Percentiles rank a stretch among this genome's conserved stretches.
Evolutionary conservation across 1,140 invertebrate species (phyloP).

Genomic region (Lepidurus apus): DNA sequence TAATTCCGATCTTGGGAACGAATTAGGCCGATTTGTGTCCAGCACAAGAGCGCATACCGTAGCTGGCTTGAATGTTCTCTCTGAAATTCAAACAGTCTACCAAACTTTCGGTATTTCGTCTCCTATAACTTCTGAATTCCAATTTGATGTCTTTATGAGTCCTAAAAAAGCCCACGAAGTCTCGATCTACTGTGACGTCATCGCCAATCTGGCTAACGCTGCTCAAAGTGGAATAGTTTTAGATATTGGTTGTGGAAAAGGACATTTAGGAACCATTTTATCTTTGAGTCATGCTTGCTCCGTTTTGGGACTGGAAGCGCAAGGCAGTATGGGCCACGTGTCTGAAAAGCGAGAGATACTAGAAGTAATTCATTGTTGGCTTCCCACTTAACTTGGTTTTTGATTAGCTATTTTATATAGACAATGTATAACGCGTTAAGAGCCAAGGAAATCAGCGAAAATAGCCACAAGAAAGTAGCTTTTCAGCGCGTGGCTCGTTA

Average conservation of each 20-base stretch:
- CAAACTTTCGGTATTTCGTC: background rate
- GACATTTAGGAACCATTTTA: constrained; percentile 69
- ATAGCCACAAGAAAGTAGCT: background rate
- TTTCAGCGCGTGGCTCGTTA: constrained; percentile 25
- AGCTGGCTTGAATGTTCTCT: constrained; percentile 20
- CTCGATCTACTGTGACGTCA: constrained; percentile 52
- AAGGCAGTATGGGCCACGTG: constrained; percentile 55
- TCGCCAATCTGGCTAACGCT: constrained; percentile 45
- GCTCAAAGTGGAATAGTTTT: constrained; percentile 49
- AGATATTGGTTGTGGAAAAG: constrained; percentile 81
- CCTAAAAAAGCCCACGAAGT: constrained; percentile 80
- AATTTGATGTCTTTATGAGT: constrained; percentile 59
- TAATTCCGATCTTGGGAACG: background rate
- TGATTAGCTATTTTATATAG: background rate
- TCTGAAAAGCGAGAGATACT: constrained; percentile 50
- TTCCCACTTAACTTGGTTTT: background rate
- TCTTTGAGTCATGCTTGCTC: constrained; percentile 62
- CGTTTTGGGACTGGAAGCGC: constrained; percentile 73
- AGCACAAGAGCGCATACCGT: constrained; percentile 3
- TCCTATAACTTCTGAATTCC: constrained; percentile 8
- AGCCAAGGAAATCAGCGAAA: background rate
- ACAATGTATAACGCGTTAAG: background rate
- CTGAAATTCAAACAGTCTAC: constrained; percentile 10
- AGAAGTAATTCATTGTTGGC: background rate
- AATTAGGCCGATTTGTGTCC: constrained; percentile 13